phyloP scores from a whole-genome alignment of 2,888 invertebrate genomes.

The Torymus aiolomorphi region DNA sequence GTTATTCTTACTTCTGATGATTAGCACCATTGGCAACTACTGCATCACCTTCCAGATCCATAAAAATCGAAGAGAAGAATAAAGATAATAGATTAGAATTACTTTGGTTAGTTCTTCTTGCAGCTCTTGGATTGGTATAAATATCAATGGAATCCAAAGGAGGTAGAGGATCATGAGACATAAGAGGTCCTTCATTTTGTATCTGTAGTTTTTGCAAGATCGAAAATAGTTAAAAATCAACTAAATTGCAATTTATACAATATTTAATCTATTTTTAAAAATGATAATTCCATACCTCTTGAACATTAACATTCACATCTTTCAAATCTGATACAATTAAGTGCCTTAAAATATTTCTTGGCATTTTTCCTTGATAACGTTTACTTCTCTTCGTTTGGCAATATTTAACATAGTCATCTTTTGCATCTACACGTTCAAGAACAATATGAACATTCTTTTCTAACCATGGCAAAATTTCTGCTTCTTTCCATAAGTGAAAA shows the following conservation, averaged over 20 bases:
- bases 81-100: constrained; percentile 71
- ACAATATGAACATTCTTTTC: constrained; percentile 83
- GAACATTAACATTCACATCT: constrained; percentile 79
- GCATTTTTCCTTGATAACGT: constrained; percentile 81
- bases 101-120: constrained; percentile 60
- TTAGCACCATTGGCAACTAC: constrained; percentile 58
- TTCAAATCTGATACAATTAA: constrained; percentile 84
- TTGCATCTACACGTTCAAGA: constrained; percentile 80
- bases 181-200: constrained; percentile 78
- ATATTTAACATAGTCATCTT: constrained; percentile 80
- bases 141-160: constrained; percentile 85
- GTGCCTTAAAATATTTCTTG: constrained; percentile 83
- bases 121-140: constrained; percentile 79
- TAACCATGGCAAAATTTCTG: constrained; percentile 85
- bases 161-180: constrained; percentile 88
- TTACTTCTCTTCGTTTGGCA: constrained; percentile 80
- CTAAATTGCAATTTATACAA: constrained; percentile 61
- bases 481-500: constrained; percentile 87
- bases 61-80: constrained; percentile 83
- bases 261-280: neutral
- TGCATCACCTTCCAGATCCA: constrained; percentile 78
- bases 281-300: constrained; percentile 76
- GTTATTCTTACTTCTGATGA: constrained; percentile 41
- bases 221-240: constrained; percentile 63
- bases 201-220: constrained; percentile 66